Conservation (phyloP, 2,797 vertebrate genomes). For the Falco cherrug region DNA sequence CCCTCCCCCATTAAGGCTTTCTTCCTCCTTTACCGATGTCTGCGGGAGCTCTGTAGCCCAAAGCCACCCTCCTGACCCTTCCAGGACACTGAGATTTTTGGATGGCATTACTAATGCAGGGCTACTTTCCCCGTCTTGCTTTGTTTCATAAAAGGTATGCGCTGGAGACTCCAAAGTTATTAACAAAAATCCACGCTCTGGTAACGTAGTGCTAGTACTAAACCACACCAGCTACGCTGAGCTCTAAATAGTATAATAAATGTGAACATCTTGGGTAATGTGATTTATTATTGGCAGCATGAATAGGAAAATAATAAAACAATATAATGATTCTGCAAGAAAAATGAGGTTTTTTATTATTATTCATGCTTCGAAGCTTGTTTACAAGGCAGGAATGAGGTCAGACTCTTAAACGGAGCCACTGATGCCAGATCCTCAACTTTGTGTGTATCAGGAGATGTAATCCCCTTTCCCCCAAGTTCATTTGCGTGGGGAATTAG, state of each 20-base stretch:
- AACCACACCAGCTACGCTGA: background rate
- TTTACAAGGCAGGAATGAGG: constrained; percentile 48
- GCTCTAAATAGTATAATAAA: constrained; percentile 71
- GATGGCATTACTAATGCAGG: background rate
- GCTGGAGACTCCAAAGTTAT: background rate
- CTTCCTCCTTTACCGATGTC: background rate
- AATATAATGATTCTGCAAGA: constrained; percentile 62
- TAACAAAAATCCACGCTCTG: background rate
- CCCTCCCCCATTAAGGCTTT: background rate
- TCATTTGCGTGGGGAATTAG: constrained; percentile 45
- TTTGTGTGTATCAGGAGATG: background rate
- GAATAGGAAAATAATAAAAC: constrained; percentile 72
- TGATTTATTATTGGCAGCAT: constrained; percentile 68
- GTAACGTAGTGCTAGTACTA: background rate
- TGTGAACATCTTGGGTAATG: constrained; percentile 58
- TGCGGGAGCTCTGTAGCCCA: background rate
- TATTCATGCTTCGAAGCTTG: constrained; percentile 60
- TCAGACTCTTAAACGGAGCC: constrained; percentile 35
- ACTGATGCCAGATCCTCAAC: background rate
- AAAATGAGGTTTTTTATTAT: constrained; percentile 51
- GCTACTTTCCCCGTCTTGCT: background rate
- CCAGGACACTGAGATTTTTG: background rate
- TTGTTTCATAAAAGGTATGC: background rate
- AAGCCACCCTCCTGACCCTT: background rate
- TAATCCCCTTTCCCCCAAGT: background rate